Conservation (phyloP, 1,140 invertebrate genomes). For the Calliopsis andreniformis region DNA sequence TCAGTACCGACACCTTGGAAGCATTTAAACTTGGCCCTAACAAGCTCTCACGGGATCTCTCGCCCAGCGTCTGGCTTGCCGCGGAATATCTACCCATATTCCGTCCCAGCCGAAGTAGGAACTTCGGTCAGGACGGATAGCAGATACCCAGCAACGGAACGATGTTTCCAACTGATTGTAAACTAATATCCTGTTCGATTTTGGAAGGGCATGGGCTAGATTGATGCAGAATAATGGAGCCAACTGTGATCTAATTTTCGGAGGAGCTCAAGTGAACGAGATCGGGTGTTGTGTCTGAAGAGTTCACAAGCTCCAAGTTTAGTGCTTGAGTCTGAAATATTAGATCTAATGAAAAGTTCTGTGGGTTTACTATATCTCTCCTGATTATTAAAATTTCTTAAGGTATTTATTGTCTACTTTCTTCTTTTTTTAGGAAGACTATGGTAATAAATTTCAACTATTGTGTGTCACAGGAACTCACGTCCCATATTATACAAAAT, state of each 20-base stretch:
- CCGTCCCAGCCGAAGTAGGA: slow-evolving; percentile 43
- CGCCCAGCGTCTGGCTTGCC: slow-evolving; percentile 37
- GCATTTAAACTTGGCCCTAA: slow-evolving; percentile 62
- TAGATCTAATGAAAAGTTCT: no score
- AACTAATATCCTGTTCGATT: slow-evolving; percentile 67
- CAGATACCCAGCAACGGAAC: slow-evolving; percentile 53
- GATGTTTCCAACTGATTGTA: slow-evolving; percentile 63
- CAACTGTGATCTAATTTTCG: slow-evolving; percentile 53
- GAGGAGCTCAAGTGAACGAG: neutral
- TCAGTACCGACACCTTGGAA: slow-evolving; percentile 63
- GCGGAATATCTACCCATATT: slow-evolving; percentile 42
- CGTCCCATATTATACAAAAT: no score
- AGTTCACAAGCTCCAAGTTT: no score
- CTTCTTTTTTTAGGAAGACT: no score
- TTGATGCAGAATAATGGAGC: slow-evolving; percentile 50
- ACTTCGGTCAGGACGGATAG: slow-evolving; percentile 59
- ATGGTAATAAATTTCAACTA: no score
- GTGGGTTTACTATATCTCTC: no score
- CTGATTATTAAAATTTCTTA: no score
- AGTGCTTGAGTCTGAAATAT: no score
- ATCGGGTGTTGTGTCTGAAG: neutral
- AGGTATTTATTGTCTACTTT: no score
- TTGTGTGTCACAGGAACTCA: no score
- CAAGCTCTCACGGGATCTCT: slow-evolving; percentile 52
- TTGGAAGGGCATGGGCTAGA: slow-evolving; percentile 36